Base-by-base conservation (phyloP, 2,888 invertebrate species). In the Drosophila anomalata region DNA sequence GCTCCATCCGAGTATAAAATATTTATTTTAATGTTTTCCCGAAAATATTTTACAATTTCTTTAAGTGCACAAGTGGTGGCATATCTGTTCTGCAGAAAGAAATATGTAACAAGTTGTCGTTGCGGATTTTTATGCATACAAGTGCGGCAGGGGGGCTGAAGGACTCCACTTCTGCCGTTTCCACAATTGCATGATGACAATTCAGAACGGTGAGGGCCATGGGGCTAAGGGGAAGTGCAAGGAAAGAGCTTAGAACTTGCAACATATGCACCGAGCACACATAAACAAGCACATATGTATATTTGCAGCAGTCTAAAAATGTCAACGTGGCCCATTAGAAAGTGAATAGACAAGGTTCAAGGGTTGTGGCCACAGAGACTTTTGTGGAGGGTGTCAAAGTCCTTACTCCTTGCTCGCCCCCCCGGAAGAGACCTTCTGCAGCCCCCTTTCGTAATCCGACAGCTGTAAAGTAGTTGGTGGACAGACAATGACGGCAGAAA, bases 71-170 rank as follows among this genome's bases (percentile, higher is more conserved):
- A 2, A n/a, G 20, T 29, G 9, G 29, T 29, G 20, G 36, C 63
- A 72, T 75, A 61, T 29, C 8, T 60, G n/a, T 26, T 11, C 44
- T 60, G 53, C 67, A 70, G 57, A 65, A 79, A 44, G 72, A 75
- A 67, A 71, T 76, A 80, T 77, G 73, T 83, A 78, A 79, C 75
- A 81, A 83, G 84, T 86, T 86, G 83, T 69, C 65, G 52, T 58
- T 58, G 53, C 52, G 41, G 54, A 52, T 48, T 68, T 68, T 84
- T 77, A 73, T 84, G 70, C 75, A 69, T 52, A 66, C 52, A 42
- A 39, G 29, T 17, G 48, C 73, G 47, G 46, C 54, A 61, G 60
- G 67, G 11, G 42, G 48, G 39, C 14, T 33, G 52, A 73, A 70
- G 73, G 73, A 50, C 67, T 57, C 14, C 51, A 20, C 57, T 67